phyloP scores from a whole-genome alignment of 2,888 invertebrate genomes.

The Drosophila borealis region DNA sequence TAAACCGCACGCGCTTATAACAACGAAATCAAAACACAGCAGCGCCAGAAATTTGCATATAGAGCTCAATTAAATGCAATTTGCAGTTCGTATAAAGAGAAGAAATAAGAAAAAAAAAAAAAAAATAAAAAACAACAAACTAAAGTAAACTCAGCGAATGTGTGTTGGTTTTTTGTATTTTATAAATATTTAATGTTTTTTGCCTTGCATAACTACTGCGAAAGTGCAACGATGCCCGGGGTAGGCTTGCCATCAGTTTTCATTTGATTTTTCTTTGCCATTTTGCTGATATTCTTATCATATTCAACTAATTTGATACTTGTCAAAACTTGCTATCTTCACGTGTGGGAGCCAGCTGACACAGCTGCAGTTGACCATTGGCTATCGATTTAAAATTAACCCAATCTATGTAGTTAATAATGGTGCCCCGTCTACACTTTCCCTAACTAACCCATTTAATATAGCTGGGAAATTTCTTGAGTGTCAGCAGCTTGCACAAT shows the following conservation, averaged over 20 bases:
- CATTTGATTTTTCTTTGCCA: not conserved
- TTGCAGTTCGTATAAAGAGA: conserved; percentile 46
- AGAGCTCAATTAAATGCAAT: conserved; percentile 80
- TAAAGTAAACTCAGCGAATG: conserved; percentile 19
- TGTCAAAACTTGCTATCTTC: not conserved
- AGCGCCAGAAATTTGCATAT: conserved; percentile 69
- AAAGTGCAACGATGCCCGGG: conserved; percentile 38
- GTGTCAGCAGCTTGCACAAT: conserved; percentile 22
- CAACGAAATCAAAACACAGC: conserved; percentile 74
- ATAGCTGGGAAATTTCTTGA: conserved; percentile 55
- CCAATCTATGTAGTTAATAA: conserved; percentile 2
- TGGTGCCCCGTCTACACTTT: not conserved
- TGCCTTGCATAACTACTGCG: conserved; percentile 51
- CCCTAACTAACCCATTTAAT: not conserved
- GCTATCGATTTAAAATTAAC: conserved; percentile 18
- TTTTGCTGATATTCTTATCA: not conserved
- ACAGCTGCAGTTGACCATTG: not conserved
- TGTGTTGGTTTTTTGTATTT: conserved; percentile 31
- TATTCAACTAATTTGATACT: not conserved
- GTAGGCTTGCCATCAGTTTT: conserved; percentile 31
- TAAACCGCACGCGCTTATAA: conserved; percentile 61
- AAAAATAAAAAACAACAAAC: conserved; percentile 19
- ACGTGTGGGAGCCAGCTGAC: conserved; percentile 5
- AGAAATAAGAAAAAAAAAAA: conserved; percentile 17
- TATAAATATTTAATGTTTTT: conserved; percentile 71